Base-by-base conservation (phyloP, 2,888 invertebrate genomes). In the Melanophora roralis region DNA sequence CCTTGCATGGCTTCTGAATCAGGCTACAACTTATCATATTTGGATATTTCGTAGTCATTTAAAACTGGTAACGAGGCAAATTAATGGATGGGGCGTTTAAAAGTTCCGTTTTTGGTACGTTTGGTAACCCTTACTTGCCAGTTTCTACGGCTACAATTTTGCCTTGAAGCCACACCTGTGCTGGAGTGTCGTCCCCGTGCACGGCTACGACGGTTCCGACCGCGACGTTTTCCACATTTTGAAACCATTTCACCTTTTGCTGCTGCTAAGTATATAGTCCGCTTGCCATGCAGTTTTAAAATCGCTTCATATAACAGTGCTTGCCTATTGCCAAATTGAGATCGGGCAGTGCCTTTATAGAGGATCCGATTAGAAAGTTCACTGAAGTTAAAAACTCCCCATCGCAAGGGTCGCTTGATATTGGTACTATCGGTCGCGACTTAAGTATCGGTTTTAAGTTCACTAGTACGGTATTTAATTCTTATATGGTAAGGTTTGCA, bases 321-420 rank as follows among this genome's bases (percentile, higher is more conserved):
- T 34, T 55, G 55, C 27, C 43, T 40, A 32, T 23, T 9, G 12
- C 19, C 19, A 34, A 67, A n/a, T n/a, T 62, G 12, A n/a, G 21
- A 7, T 32, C 45, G 19, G 21, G 47, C 6, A 47, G 12, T 2
- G 62, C 62, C 47, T 34, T 62, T 9, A 62, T 62, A 47, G 62
- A 62, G 21, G 47, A 62, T 21, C 45, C n/a, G 19, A 62, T 43
- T 16, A 59, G 16, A 2, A 43, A 43, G 14, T 59, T 40, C 1
- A 40, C 57, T 2, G 38, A 38, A 2, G 57, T 57, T 1, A 57
- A 38, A 5, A 36, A n/a, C 1, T 57, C 38, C 14, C 59, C 40
- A 40, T 59, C 40, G 43, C 57, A 57, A n/a, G 57, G 57, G 7
- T 59, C 59, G 57, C 7, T 59, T 27, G 47, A 45, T 1, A 62